Conservation (phyloP, 2,888 invertebrate species). For the Phengaris alcon region DNA sequence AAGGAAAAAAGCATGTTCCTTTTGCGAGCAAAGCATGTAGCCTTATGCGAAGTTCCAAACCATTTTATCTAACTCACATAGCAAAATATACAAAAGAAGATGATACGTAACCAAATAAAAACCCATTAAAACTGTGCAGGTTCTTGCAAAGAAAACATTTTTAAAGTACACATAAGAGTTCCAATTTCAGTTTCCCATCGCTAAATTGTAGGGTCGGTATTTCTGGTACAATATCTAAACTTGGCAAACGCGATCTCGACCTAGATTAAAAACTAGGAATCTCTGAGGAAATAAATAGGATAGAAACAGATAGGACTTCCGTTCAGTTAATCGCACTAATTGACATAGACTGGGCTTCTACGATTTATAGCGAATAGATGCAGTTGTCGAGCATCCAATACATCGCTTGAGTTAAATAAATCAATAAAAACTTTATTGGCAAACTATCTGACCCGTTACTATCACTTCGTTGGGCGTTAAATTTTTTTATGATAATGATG, state of each 20-base stretch:
- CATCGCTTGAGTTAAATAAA: neutral
- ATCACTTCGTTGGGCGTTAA: too few species aligned
- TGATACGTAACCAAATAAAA: neutral
- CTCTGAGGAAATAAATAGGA: neutral
- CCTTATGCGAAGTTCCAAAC: too few species aligned
- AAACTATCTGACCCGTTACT: too few species aligned
- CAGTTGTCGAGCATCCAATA: neutral
- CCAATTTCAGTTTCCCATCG: neutral
- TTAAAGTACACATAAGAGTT: constrained; percentile 11
- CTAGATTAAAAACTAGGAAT: constrained; percentile 11
- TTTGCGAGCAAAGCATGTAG: too few species aligned
- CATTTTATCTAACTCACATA: neutral
- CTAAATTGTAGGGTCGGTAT: constrained; percentile 16
- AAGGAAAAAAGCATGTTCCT: too few species aligned
- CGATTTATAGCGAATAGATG: neutral
- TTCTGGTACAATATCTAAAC: constrained; percentile 2
- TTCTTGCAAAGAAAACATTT: constrained; percentile 11
- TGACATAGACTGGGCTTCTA: constrained; percentile 7
- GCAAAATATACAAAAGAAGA: neutral
- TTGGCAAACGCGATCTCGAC: constrained; percentile 21
- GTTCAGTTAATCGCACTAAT: constrained; percentile 24
- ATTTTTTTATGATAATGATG: too few species aligned
- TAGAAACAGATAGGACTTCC: constrained; percentile 13
- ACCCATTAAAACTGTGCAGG: neutral
- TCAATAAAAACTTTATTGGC: neutral